phyloP scores from a whole-genome alignment of 1,140 invertebrate species.

The Drosophila teissieri region DNA sequence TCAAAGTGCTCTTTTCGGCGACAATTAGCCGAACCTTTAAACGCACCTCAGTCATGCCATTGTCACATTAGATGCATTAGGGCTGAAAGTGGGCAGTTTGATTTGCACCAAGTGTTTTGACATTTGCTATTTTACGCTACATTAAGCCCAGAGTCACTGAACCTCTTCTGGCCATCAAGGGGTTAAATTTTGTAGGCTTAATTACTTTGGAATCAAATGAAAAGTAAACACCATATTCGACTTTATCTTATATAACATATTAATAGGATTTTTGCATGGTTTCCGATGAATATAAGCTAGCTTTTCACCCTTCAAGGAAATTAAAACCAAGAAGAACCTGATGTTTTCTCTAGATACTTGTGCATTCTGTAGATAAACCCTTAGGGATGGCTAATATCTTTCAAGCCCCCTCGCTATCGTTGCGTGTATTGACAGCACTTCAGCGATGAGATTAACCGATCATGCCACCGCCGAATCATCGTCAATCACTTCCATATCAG shows the following conservation, averaged over 20 bases:
- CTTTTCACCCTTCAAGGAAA: no score
- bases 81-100: slow-evolving; percentile 13
- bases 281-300: no score
- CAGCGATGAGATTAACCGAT: slow-evolving; percentile 38
- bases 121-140: slow-evolving; percentile 74
- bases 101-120: slow-evolving; percentile 58
- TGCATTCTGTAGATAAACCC: neutral
- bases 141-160: slow-evolving; percentile 68
- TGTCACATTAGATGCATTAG: slow-evolving; percentile 61
- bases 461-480: slow-evolving; percentile 43
- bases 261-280: no score
- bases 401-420: slow-evolving; percentile 15
- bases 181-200: neutral
- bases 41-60: slow-evolving; percentile 64
- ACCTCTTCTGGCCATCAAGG: slow-evolving; percentile 10
- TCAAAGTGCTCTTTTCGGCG: slow-evolving; percentile 60
- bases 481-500: slow-evolving; percentile 53
- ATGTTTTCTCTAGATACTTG: neutral
- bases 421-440: slow-evolving; percentile 38
- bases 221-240: no score
- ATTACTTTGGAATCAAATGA: slow-evolving; percentile 8
- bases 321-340: neutral
- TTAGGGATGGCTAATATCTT: neutral
- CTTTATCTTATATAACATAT: no score
- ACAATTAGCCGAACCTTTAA: slow-evolving; percentile 67